phyloP scores from a whole-genome alignment of 2,113 vertebrate species.

The human region DNA sequence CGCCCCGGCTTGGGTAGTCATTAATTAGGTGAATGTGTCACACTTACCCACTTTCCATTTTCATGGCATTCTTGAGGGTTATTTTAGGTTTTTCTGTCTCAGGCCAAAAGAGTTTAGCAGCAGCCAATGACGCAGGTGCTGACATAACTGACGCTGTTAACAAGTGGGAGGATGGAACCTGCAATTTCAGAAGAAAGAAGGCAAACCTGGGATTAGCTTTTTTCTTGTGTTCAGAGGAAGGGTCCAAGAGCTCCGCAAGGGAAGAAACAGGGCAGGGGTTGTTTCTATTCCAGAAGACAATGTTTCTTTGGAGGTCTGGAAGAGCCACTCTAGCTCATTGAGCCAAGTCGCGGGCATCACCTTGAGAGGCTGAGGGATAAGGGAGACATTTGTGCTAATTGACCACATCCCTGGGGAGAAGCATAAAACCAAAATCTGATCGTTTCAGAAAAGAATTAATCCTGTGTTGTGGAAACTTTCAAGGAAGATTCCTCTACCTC shows the following conservation, averaged over 20 bases:
- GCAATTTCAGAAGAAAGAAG: conserved; percentile 58
- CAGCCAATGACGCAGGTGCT: conserved; percentile 90
- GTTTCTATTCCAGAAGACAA: background rate
- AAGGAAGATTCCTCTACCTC: background rate
- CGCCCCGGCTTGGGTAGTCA: background rate
- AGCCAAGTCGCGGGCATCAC: background rate
- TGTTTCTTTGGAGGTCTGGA: background rate
- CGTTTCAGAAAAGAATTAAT: background rate
- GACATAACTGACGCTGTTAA: conserved; percentile 93
- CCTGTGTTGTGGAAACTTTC: background rate
- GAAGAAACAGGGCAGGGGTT: background rate
- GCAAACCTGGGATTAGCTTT: background rate
- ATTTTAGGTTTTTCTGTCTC: conserved; percentile 87
- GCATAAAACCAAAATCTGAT: background rate
- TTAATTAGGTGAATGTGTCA: background rate
- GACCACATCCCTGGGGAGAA: background rate
- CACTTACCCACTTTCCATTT: conserved; percentile 86
- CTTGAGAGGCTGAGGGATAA: background rate
- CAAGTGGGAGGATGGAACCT: conserved; percentile 90
- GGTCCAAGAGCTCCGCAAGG: background rate
- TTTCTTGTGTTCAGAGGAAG: background rate
- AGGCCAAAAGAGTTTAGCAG: conserved; percentile 92
- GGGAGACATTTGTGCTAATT: background rate
- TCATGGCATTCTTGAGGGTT: conserved; percentile 76
- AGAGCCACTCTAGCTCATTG: background rate